Percentiles rank a stretch among this genome's conserved stretches.
Conservation (phyloP, 2,888 invertebrate genomes). For the Eledona agricola region DNA sequence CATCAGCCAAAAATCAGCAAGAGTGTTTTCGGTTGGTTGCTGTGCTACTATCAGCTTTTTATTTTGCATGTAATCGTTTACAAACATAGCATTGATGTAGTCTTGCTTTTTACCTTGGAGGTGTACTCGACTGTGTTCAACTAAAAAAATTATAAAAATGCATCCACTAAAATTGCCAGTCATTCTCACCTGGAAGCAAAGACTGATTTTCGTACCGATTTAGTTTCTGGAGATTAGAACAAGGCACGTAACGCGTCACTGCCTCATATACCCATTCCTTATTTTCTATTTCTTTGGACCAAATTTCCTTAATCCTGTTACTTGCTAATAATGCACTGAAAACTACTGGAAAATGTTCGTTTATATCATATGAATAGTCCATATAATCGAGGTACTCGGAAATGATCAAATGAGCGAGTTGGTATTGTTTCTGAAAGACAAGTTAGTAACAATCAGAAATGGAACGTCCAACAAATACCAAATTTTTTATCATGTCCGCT, state of each 20-base stretch:
- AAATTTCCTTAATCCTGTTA: slow-evolving; percentile 3
- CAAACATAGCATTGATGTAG: slow-evolving; percentile 20
- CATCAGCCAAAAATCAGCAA: slow-evolving; percentile 17
- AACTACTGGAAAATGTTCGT: slow-evolving; percentile 1
- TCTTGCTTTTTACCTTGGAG: slow-evolving; percentile 2
- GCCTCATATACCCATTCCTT: slow-evolving; percentile 7
- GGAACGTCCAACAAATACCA: background rate
- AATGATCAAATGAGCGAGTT: slow-evolving; percentile 14
- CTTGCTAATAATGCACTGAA: slow-evolving; percentile 7
- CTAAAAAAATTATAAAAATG: slow-evolving; percentile 2
- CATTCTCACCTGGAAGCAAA: slow-evolving; percentile 13
- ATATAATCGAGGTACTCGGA: slow-evolving; percentile 2
- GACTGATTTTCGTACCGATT: slow-evolving; percentile 7
- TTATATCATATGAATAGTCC: slow-evolving; percentile 1
- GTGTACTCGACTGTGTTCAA: slow-evolving; percentile 8
- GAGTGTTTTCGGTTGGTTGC: slow-evolving; percentile 10
- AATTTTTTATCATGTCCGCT: slow-evolving; percentile 1
- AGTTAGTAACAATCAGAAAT: background rate
- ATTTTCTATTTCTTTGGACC: slow-evolving; percentile 12
- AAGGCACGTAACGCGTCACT: background rate
- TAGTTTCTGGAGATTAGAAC: background rate
- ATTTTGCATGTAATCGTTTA: slow-evolving; percentile 4
- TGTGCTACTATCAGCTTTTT: slow-evolving; percentile 14
- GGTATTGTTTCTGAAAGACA: slow-evolving; percentile 10
- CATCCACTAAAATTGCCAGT: slow-evolving; percentile 1